Base-by-base conservation (phyloP, 2,888 invertebrate genomes). In the Operophtera brumata region DNA sequence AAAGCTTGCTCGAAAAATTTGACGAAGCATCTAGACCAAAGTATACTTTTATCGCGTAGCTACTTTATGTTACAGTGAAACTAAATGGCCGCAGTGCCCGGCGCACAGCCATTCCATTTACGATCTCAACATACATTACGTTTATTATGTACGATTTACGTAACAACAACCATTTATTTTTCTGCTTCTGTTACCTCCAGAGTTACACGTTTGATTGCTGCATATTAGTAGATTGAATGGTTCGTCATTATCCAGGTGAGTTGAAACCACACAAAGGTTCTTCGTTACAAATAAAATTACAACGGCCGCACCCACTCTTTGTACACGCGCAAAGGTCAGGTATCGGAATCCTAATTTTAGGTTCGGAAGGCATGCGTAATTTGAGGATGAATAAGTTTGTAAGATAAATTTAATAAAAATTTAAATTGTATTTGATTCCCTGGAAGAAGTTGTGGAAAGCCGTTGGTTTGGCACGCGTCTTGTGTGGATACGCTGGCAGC, bases 81-180 rank as follows among this genome's bases (percentile, higher is more conserved):
- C 47, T 50, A 55, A 59, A 58, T 57, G 48, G 62, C 59, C 42
- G 32, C 39, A 60, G 59, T 59, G 61, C 59, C 59, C 54, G 49
- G 45, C 54, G 47, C 61, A n/a, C n/a, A 57, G 46, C 64, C 62
- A 66, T 71, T 67, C 48, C 55, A 58, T 69, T 69, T 66, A 71
- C 70, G 70, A 69, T 65, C 57, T 57, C 54, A 59, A 59, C 63
- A 64, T 64, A 63, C 66, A 68, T 71, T 71, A 66, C 54, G 58
- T 70, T 72, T 73, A 73, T 71, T 69, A 65, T 64, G 48, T 59
- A 52, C 65, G 64, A 72, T 73, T 72, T 70, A 65, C 59, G 64
- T 69, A 71, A 71, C 64, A 67, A 65, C 67, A 58, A 63, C 64
- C 57, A 67, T 72, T 67, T 70, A 66, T 70, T 66, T 65, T 61